These are phyloP conservation scores for Gulo gulo DNA, from an alignment of 2,113 vertebrate genomes.

Conservation along the genomic window DNA sequence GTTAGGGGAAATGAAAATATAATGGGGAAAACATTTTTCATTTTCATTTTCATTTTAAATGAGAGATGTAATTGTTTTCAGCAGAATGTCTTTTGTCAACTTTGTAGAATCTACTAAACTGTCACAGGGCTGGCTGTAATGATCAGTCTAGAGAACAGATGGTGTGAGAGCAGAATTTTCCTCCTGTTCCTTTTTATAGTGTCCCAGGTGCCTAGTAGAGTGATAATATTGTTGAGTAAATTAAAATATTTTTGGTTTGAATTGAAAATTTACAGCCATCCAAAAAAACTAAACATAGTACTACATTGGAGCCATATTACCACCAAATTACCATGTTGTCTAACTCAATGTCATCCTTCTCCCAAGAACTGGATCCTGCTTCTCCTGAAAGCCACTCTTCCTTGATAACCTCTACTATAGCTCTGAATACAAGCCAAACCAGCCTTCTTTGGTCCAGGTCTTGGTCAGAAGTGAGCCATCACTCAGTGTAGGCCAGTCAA, in stretches of 20 bases:
- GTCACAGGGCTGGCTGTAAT: not conserved
- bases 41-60: too few species aligned
- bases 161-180: not conserved
- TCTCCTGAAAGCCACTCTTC: not conserved
- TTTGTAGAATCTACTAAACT: too few species aligned
- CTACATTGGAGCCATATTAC: not conserved
- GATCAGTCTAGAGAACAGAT: not conserved
- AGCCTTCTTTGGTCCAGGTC: not conserved
- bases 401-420: not conserved
- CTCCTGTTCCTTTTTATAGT: not conserved
- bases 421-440: not conserved
- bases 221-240: not conserved
- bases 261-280: not conserved
- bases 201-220: not conserved
- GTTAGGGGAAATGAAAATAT: not conserved
- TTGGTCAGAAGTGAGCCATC: not conserved
- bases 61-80: not conserved
- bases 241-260: not conserved
- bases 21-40: not conserved
- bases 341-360: not conserved
- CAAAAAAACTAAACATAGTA: not conserved
- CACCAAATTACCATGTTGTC: not conserved
- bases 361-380: rapidly evolving
- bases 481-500: not conserved
- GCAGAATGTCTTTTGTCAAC: not conserved